These are phyloP conservation scores for Julus scanicus DNA, from an alignment of 2,888 invertebrate species.

Conservation along the genomic window DNA sequence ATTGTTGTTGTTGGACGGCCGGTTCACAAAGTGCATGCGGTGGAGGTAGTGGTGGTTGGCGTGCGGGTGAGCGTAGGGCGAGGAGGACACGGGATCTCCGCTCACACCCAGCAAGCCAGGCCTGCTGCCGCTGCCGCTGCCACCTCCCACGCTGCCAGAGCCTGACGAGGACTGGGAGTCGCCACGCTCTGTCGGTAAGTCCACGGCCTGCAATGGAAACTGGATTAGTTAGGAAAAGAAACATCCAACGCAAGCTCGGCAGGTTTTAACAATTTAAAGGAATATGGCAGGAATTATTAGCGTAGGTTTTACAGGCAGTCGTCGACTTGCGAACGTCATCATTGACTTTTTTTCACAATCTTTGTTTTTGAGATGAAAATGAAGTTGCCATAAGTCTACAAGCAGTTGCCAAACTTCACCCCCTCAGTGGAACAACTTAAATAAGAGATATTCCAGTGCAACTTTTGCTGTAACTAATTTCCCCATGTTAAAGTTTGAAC, in stretches of 20 bases:
- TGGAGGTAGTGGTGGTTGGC: constrained; percentile 68
- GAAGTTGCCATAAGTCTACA: no score
- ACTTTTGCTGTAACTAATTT: no score
- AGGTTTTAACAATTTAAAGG: no score
- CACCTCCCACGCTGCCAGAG: constrained; percentile 68
- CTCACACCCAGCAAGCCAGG: constrained; percentile 46
- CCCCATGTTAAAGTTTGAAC: no score
- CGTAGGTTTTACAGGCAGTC: no score
- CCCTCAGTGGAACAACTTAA: no score
- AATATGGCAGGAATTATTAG: no score
- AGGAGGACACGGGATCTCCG: constrained; percentile 64
- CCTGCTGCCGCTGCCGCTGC: constrained; percentile 62
- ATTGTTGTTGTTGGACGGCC: constrained; percentile 63
- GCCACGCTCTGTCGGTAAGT: constrained; percentile 82
- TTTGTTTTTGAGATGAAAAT: no score
- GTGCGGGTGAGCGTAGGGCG: constrained; percentile 67
- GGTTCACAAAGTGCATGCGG: constrained; percentile 73
- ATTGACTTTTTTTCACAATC: no score
- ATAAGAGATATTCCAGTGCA: no score
- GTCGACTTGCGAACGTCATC: no score
- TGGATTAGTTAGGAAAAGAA: constrained; percentile 36
- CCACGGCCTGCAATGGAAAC: constrained; percentile 67
- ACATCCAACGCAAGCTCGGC: neutral
- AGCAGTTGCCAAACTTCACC: no score
- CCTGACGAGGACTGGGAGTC: constrained; percentile 83